These are phyloP conservation scores for Tethya wilhelma DNA, from an alignment of 37 sponge, comb jelly and placozoan species.

Conservation along the genomic window DNA sequence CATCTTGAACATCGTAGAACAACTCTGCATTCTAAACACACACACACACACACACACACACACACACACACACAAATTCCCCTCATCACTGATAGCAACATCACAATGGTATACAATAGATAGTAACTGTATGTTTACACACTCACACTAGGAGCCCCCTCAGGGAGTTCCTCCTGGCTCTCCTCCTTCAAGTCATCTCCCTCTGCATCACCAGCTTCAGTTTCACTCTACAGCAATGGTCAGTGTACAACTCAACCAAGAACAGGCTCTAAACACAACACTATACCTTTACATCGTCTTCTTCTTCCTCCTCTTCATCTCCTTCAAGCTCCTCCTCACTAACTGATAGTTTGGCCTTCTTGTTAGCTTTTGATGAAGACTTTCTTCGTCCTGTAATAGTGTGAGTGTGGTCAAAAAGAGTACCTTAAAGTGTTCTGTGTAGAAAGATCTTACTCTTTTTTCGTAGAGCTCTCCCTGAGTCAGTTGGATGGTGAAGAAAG, in stretches of 20 bases:
- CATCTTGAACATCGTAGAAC: neutral
- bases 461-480: slow-evolving; percentile 2
- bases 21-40: slow-evolving; percentile 11
- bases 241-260: too few relatives aligned
- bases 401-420: neutral
- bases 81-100: too few relatives aligned
- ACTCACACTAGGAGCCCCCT: too few relatives aligned
- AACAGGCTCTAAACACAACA: too few relatives aligned
- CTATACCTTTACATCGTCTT: too few relatives aligned
- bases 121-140: too few relatives aligned
- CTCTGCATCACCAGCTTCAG: neutral
- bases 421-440: neutral
- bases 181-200: neutral
- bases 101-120: too few relatives aligned
- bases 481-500: slow-evolving; percentile 45
- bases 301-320: slow-evolving; percentile 8
- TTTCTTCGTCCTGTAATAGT: neutral
- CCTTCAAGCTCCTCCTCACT: slow-evolving; percentile 7
- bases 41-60: neutral
- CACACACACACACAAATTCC: neutral
- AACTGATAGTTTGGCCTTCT: neutral
- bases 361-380: neutral
- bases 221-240: too few relatives aligned
- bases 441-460: neutral
- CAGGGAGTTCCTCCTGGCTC: too few relatives aligned